These are phyloP conservation scores for Anticlea derivata DNA, from an alignment of 2,888 invertebrate genomes.

Conservation along the genomic window DNA sequence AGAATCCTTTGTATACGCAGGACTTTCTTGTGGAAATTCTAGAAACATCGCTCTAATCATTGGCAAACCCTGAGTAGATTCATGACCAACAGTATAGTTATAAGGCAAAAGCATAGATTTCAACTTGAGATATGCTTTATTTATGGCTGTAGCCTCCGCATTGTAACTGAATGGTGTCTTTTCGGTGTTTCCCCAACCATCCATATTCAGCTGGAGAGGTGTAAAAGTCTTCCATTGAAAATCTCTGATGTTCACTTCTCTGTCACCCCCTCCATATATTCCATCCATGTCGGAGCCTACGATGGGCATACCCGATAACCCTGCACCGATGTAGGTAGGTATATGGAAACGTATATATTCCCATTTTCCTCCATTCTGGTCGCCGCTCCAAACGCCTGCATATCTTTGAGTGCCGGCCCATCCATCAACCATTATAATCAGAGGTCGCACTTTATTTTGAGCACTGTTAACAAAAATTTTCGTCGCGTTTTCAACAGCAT, in stretches of 20 bases:
- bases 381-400: conserved; percentile 74
- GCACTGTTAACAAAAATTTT: conserved; percentile 57
- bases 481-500: conserved; percentile 66
- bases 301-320: conserved; percentile 70
- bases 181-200: conserved; percentile 69
- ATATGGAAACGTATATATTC: conserved; percentile 78
- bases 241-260: conserved; percentile 67
- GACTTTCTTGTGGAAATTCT: conserved; percentile 61
- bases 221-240: conserved; percentile 79
- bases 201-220: conserved; percentile 76
- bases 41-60: conserved; percentile 76
- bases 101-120: conserved; percentile 75
- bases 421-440: conserved; percentile 75
- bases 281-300: conserved; percentile 78
- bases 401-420: conserved; percentile 77
- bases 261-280: conserved; percentile 64
- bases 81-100: conserved; percentile 67
- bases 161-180: conserved; percentile 73
- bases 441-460: conserved; percentile 49
- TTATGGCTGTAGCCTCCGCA: conserved; percentile 59
- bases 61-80: conserved; percentile 62
- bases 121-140: conserved; percentile 72
- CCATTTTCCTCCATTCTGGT: conserved; percentile 75
- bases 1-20: conserved; percentile 63
- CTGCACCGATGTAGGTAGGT: conserved; percentile 72